These are phyloP conservation scores for Callorhinus ursinus DNA, from an alignment of 2,113 vertebrate species.

Conservation along the genomic window DNA sequence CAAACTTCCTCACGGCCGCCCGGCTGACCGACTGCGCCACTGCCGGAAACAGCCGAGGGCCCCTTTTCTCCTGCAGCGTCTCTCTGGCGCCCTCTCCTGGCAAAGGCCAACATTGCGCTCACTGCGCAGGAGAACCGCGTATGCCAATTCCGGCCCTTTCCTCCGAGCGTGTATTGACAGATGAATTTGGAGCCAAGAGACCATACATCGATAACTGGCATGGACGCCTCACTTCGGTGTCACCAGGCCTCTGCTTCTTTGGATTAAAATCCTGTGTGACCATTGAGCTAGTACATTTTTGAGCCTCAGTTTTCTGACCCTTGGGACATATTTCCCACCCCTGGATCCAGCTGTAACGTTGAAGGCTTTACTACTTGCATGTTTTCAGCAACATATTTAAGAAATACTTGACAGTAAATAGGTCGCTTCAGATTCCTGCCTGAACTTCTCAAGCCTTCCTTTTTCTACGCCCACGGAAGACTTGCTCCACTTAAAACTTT, in stretches of 20 bases:
- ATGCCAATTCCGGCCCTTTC: not conserved
- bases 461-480: not conserved
- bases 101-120: not conserved
- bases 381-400: conserved; percentile 5
- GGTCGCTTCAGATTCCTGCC: not conserved
- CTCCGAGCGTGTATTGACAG: accelerated
- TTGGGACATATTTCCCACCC: not conserved
- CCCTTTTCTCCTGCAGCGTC: conserved; percentile 35
- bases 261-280: not conserved
- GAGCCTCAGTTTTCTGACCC: conserved; percentile 35
- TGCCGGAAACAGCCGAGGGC: not conserved
- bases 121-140: not conserved
- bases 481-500: conserved; percentile 26
- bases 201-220: not conserved
- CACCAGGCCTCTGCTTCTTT: not conserved
- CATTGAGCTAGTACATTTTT: conserved; percentile 1
- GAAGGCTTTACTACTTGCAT: not conserved
- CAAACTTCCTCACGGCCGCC: not conserved
- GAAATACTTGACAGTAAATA: not conserved
- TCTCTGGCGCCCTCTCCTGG: conserved; percentile 54
- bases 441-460: not conserved
- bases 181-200: conserved; percentile 4
- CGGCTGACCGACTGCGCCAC: not conserved
- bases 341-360: not conserved
- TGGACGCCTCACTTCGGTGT: not conserved